Conservation (phyloP, 2,888 invertebrate genomes). For the Tinea trinotella region DNA sequence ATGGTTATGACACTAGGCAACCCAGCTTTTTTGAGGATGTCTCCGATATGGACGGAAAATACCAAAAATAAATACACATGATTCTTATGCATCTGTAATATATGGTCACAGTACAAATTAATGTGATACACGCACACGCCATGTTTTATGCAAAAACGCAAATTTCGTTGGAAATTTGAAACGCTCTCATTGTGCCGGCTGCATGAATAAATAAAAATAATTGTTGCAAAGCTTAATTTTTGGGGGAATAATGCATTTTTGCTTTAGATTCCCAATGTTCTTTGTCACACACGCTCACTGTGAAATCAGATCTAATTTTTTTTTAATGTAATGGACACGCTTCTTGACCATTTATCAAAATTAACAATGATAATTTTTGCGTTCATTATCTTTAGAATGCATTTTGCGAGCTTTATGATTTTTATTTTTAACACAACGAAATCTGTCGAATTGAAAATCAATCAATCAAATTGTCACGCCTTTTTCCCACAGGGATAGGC, state of each 20-base stretch:
- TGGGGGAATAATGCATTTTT: constrained; percentile 47
- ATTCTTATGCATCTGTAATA: too few species aligned
- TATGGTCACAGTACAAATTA: constrained; percentile 38
- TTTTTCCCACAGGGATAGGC: too few species aligned
- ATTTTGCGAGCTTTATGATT: too few species aligned
- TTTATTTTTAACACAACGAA: too few species aligned
- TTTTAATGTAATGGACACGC: constrained; percentile 5
- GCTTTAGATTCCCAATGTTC: constrained; percentile 30
- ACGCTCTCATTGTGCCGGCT: constrained; percentile 57
- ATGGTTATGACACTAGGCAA: too few species aligned
- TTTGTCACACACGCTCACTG: neutral
- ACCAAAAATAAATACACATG: too few species aligned
- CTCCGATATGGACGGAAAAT: too few species aligned
- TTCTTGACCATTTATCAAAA: neutral
- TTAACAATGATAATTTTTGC: neutral
- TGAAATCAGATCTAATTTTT: constrained; percentile 8
- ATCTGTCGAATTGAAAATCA: too few species aligned
- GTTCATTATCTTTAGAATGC: too few species aligned
- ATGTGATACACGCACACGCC: constrained; percentile 56
- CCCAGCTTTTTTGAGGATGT: too few species aligned
- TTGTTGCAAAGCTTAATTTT: constrained; percentile 51
- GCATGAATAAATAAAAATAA: constrained; percentile 63
- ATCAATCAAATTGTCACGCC: too few species aligned
- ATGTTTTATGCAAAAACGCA: constrained; percentile 72
- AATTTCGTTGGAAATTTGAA: constrained; percentile 71